A percentile compares a stretch with the other conserved stretches of the same genome.
Evolutionary conservation across 2,113 vertebrate species (phyloP).

Genomic region (Heliornis fulica): DNA sequence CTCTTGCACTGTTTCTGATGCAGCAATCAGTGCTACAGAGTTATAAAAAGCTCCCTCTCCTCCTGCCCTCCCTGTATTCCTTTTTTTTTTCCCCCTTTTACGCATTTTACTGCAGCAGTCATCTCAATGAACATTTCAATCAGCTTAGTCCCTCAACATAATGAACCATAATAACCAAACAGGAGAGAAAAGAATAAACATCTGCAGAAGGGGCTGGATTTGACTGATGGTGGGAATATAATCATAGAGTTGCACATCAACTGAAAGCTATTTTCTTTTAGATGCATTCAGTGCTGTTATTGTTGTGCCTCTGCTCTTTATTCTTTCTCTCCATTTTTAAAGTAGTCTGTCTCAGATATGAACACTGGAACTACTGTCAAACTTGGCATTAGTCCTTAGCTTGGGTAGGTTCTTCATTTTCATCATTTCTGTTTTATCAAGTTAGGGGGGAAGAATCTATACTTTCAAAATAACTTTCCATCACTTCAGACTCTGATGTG

Average conservation of each 20-base stretch:
- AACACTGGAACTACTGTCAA: not conserved
- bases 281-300: slow-evolving; percentile 18
- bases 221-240: slow-evolving; percentile 56
- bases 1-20: slow-evolving; percentile 43
- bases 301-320: slow-evolving; percentile 33
- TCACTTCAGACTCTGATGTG: not conserved
- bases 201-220: slow-evolving; percentile 63
- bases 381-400: not conserved
- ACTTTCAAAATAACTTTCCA: not conserved
- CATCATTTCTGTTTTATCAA: not conserved
- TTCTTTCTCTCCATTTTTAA: slow-evolving; percentile 29
- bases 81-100: not conserved
- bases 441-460: not conserved
- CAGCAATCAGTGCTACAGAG: slow-evolving; percentile 39
- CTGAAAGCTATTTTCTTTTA: slow-evolving; percentile 58
- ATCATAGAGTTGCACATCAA: slow-evolving; percentile 36
- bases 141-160: slow-evolving; percentile 73
- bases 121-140: slow-evolving; percentile 75
- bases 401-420: not conserved
- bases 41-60: slow-evolving; percentile 56
- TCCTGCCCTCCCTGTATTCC: slow-evolving; percentile 18
- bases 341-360: not conserved
- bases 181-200: slow-evolving; percentile 68
- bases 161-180: slow-evolving; percentile 75
- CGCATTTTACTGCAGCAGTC: slow-evolving; percentile 66